phyloP scores from a whole-genome alignment of 2,113 vertebrate species.

The Mustelus asterias region DNA sequence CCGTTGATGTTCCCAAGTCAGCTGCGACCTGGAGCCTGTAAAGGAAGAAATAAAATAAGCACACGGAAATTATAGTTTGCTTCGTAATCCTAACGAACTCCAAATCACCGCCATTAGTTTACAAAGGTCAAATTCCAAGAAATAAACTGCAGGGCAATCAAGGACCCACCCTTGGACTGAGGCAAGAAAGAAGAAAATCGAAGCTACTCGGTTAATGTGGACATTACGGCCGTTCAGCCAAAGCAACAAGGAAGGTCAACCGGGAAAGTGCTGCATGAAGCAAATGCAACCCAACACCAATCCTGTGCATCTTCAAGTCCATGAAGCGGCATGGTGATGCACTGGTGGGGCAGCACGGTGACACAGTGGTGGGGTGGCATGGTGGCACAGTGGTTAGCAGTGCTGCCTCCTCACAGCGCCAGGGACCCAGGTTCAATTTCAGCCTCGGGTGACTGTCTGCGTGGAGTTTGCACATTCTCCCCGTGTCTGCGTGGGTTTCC shows the following conservation, averaged over 20 bases:
- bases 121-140: too few species aligned
- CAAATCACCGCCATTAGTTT: neutral
- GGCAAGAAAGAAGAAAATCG: neutral
- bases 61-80: neutral
- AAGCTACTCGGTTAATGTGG: neutral
- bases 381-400: too few species aligned
- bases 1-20: conserved; percentile 46
- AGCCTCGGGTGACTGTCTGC: too few species aligned
- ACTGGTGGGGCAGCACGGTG: too few species aligned
- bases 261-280: neutral
- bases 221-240: neutral
- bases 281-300: neutral
- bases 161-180: neutral
- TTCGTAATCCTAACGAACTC: too few species aligned
- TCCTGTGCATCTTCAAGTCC: neutral
- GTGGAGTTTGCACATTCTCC: too few species aligned
- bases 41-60: conserved; percentile 49
- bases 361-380: too few species aligned
- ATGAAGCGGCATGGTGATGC: neutral
- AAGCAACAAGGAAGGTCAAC: neutral
- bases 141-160: neutral
- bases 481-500: too few species aligned
- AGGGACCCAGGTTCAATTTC: too few species aligned
- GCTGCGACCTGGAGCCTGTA: conserved; percentile 45
- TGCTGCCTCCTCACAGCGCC: too few species aligned